These are phyloP conservation scores for Cantharis rufa DNA, from an alignment of 2,888 invertebrate species.

Conservation along the genomic window DNA sequence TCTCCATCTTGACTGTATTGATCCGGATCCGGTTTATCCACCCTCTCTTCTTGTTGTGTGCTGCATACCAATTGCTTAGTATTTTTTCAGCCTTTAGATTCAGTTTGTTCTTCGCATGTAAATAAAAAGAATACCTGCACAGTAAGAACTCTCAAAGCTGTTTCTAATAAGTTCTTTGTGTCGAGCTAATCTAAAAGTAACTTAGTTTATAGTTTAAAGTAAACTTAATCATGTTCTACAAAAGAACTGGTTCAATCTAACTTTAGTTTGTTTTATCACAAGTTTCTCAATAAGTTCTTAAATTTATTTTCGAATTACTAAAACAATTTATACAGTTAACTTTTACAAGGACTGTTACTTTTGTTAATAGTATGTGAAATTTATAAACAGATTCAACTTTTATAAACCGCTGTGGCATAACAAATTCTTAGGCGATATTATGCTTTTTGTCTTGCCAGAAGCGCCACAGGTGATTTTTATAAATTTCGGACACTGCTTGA, in stretches of 20 bases:
- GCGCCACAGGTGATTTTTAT: neutral
- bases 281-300: neutral
- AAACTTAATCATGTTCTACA: neutral
- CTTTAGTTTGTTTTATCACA: neutral
- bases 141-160: slow-evolving; percentile 52
- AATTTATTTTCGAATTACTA: neutral
- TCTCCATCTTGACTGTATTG: slow-evolving; percentile 56
- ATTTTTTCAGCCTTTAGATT: slow-evolving; percentile 54
- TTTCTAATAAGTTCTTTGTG: slow-evolving; percentile 44
- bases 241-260: neutral
- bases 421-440: too few species aligned
- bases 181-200: slow-evolving; percentile 1
- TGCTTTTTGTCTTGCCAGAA: too few species aligned
- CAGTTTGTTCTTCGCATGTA: slow-evolving; percentile 31
- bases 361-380: neutral
- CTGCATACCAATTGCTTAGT: slow-evolving; percentile 66
- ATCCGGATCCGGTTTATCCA: slow-evolving; percentile 58
- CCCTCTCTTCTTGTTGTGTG: slow-evolving; percentile 59
- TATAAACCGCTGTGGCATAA: neutral
- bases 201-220: neutral
- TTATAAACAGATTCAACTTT: neutral
- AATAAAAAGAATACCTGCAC: slow-evolving; percentile 53
- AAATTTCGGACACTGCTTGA: too few species aligned
- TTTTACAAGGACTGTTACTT: neutral
- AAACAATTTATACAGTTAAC: neutral